Conservation (phyloP, 2,888 invertebrate species). For the Troilus luridus region DNA sequence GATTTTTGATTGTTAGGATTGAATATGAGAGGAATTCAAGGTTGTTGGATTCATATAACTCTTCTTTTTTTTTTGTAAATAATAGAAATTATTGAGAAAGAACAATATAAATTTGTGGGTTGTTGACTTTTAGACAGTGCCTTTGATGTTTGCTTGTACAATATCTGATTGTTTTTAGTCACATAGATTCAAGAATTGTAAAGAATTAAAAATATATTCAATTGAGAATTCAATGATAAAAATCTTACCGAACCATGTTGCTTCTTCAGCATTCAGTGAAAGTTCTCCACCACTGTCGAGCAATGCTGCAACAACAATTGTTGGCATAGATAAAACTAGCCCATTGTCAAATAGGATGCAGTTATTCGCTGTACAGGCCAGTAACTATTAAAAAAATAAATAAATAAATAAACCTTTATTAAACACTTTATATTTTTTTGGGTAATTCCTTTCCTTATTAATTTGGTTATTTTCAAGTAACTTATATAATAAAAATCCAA, state of each 20-base stretch:
- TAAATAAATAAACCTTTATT: not conserved
- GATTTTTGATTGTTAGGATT: too few relatives aligned
- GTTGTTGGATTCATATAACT: too few relatives aligned
- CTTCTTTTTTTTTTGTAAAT: too few relatives aligned
- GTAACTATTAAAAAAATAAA: constrained; percentile 69
- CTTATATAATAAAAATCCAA: not conserved
- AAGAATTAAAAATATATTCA: not conserved
- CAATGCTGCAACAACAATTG: constrained; percentile 74
- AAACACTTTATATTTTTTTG: not conserved
- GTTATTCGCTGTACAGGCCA: constrained; percentile 74
- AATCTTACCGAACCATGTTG: constrained; percentile 74
- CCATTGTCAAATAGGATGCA: constrained; percentile 74
- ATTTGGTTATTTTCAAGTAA: not conserved
- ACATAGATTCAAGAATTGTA: not conserved
- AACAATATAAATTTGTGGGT: not conserved
- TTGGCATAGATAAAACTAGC: constrained; percentile 75
- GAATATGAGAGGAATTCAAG: too few relatives aligned
- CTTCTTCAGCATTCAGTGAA: constrained; percentile 72
- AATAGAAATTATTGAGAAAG: not conserved
- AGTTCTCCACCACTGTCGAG: constrained; percentile 71
- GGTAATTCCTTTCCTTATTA: not conserved
- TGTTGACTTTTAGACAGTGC: not conserved
- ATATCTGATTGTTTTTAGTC: too few relatives aligned
- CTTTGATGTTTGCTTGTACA: not conserved
- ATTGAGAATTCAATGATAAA: not conserved